Evolutionary conservation across 2,797 vertebrate species (phyloP).

Genomic region (Lacerta agilis): DNA sequence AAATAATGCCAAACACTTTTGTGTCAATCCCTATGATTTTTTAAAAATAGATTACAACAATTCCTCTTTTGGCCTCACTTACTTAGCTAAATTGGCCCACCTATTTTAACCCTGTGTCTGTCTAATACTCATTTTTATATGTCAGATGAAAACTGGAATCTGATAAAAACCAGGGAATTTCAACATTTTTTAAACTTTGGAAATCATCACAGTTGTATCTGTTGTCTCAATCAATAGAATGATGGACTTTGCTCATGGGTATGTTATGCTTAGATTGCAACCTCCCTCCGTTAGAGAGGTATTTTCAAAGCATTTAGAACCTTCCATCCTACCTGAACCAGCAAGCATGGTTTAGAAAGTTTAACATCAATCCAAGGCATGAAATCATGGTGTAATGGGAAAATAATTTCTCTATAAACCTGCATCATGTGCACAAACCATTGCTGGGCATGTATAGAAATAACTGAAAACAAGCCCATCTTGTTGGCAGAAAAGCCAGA

Average conservation of each 20-base stretch:
- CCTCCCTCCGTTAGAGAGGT: neutral
- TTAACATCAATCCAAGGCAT: neutral
- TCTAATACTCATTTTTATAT: neutral
- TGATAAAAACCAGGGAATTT: neutral
- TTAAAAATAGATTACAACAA: neutral
- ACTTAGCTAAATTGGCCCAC: neutral
- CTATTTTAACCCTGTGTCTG: neutral
- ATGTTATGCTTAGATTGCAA: neutral
- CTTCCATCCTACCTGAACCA: neutral
- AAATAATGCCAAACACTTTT: neutral
- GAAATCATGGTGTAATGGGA: neutral
- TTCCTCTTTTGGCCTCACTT: neutral
- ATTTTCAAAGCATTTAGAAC: neutral
- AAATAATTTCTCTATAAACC: neutral
- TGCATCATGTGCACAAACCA: neutral
- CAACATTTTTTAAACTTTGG: neutral
- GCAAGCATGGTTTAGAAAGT: neutral
- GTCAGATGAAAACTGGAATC: neutral
- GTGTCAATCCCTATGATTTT: neutral
- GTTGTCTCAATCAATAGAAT: neutral
- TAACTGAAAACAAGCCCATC: too few species aligned
- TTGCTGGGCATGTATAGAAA: neutral
- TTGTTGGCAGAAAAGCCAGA: too few species aligned
- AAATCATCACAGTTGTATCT: neutral
- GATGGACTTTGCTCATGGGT: neutral